These are phyloP conservation scores for Chorisops tibialis DNA, from an alignment of 2,888 invertebrate genomes.

Conservation along the genomic window DNA sequence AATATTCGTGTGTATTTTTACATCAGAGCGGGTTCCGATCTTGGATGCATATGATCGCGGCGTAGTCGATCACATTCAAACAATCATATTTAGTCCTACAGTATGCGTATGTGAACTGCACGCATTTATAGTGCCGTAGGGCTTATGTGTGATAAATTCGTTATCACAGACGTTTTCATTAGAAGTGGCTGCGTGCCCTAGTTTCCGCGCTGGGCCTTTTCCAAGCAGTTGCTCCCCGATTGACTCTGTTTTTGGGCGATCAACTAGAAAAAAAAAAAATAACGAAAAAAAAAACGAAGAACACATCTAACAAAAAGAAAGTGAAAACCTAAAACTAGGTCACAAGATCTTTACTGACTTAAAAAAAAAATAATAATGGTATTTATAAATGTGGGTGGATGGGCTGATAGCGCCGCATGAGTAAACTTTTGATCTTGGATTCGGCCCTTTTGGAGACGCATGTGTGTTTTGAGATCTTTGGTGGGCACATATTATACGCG, in stretches of 20 bases:
- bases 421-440: slow-evolving; percentile 7
- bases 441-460: slow-evolving; percentile 1
- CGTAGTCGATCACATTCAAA: not conserved
- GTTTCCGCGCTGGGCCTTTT: not conserved
- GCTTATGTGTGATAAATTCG: slow-evolving; percentile 21
- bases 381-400: slow-evolving; percentile 11
- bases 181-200: slow-evolving; percentile 6
- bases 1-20: slow-evolving; percentile 2
- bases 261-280: slow-evolving; percentile 1
- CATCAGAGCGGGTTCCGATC: not conserved
- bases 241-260: not conserved
- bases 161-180: slow-evolving; percentile 24
- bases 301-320: slow-evolving; percentile 15
- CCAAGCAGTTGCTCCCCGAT: slow-evolving; percentile 6
- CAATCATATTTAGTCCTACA: not conserved
- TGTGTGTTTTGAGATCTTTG: no score
- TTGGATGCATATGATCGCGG: not conserved
- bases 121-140: slow-evolving; percentile 17
- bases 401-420: slow-evolving; percentile 3
- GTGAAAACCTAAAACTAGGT: slow-evolving; percentile 13
- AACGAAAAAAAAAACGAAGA: no score
- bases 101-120: not conserved
- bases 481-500: no score
- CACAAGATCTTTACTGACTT: slow-evolving; percentile 18
- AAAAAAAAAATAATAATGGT: not conserved